phyloP scores from a whole-genome alignment of 2,797 vertebrate genomes.

The Oophaga sylvatica region DNA sequence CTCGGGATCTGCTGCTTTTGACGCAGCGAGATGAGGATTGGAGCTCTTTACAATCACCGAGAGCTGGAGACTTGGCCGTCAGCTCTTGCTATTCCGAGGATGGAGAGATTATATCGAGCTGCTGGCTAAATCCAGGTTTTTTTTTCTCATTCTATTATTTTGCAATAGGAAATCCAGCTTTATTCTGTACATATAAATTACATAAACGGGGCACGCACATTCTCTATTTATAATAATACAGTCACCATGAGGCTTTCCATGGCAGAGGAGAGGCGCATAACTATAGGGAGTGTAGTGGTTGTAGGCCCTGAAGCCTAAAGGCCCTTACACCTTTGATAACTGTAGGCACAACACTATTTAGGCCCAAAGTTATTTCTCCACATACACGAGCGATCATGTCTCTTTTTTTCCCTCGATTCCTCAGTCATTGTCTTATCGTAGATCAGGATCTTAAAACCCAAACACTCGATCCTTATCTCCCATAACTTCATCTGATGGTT shows the following conservation, averaged over 20 bases:
- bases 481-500: too few species aligned
- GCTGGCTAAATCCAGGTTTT: constrained; percentile 5
- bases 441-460: too few species aligned
- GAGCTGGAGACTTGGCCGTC: constrained; percentile 28
- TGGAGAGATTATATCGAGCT: constrained; percentile 11
- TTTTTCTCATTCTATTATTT: not conserved
- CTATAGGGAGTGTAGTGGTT: too few species aligned
- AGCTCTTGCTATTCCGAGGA: constrained; percentile 2
- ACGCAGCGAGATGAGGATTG: constrained; percentile 50
- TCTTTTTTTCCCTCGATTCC: too few species aligned
- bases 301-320: too few species aligned
- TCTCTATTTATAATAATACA: not conserved
- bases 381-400: too few species aligned
- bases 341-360: too few species aligned
- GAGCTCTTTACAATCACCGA: constrained; percentile 26
- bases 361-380: too few species aligned
- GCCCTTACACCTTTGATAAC: too few species aligned
- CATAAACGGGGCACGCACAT: not conserved
- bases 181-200: not conserved
- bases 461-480: too few species aligned
- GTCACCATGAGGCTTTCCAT: not conserved
- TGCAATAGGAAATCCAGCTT: not conserved
- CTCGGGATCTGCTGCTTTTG: constrained; percentile 44
- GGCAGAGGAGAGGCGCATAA: too few species aligned
- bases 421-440: too few species aligned